A percentile compares a stretch with the other conserved stretches of the same genome.
These are phyloP conservation scores for Pardosa pseudoannulata DNA, from an alignment of 2,888 invertebrate species.

Conservation along the genomic window DNA sequence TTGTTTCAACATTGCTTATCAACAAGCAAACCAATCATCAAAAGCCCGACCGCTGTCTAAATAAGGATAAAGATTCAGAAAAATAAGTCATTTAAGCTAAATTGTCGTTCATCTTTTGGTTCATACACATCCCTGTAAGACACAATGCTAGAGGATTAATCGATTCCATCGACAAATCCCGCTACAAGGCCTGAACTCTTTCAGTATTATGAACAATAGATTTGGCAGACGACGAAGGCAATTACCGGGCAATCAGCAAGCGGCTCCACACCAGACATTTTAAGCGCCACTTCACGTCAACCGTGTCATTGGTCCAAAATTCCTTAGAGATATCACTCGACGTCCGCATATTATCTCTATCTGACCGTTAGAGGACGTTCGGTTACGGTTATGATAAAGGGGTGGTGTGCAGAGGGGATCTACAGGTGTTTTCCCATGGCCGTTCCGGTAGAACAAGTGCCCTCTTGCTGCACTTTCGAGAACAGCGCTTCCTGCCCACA, in stretches of 20 bases:
- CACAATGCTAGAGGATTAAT: background rate
- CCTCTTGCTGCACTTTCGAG: conserved; percentile 50
- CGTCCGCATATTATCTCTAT: background rate
- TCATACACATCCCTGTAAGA: background rate
- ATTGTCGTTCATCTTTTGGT: too few relatives aligned
- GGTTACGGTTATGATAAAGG: conserved; percentile 45
- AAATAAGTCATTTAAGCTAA: too few relatives aligned
- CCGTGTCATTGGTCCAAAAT: conserved; percentile 7
- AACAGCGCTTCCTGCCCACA: conserved; percentile 45
- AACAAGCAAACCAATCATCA: too few relatives aligned
- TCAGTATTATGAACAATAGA: background rate
- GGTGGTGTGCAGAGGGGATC: conserved; percentile 20
- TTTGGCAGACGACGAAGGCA: background rate
- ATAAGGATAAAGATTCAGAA: too few relatives aligned
- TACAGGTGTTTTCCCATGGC: conserved; percentile 70
- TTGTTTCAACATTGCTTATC: too few relatives aligned
- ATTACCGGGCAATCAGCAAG: background rate
- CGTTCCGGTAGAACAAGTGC: conserved; percentile 56
- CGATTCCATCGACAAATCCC: background rate
- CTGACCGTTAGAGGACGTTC: conserved; percentile 59
- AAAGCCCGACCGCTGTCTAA: too few relatives aligned
- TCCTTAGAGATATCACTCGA: background rate
- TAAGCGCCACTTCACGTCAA: background rate
- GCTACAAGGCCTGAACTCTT: background rate
- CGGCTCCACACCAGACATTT: background rate